Evolutionary conservation across 2,888 invertebrate species (phyloP), one percentile per base, ranked within the genome.

Genomic region (Eubasilissa splendida): DNA sequence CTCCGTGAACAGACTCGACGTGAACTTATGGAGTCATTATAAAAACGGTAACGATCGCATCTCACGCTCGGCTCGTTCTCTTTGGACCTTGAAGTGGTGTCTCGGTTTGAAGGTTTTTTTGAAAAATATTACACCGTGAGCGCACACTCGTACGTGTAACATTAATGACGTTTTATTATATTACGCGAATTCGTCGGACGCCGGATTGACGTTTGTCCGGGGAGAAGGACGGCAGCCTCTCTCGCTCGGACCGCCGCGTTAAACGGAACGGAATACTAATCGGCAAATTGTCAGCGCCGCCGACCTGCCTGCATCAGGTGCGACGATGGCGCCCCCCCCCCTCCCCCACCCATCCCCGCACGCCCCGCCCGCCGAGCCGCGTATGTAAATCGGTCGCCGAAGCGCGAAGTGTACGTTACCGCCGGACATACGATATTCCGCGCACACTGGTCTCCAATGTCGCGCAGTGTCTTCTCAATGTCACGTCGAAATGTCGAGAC

Each of bases 361-460:
- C n/a, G 22, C 22, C 22, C 1, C 22, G 1, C 22, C 1, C 12
- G 2, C 54, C 10, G 54, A 54, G 1, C 1, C 12, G 2, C 63
- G n/a, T 56, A 71, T 71, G 71, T 5, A 71, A 71, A 71, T 71
- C 54, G 53, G 58, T 60, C 22, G 33, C 59, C 66, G 66, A 65
- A 54, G 65, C 74, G 79, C 71, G 71, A 71, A 73, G 79, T 74
- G 71, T 78, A 60, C 70, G 53, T 71, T 78, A 71, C 65, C 56
- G 73, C 14, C 56, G 50, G 74, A 65, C 74, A 79, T 66, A 56
- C 65, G 79, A 74, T 65, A 79, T 79, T 79, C 79, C 56, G 79
- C 78, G 33, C 78, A 66, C 65, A 74, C 74, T 31, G 14, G 71
- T 74, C 65, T 74, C 65, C 79, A 79, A 79, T 79, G 79, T 79